Base-by-base conservation (phyloP, 2,113 vertebrate genomes). In the Shinisaurus crocodilurus region DNA sequence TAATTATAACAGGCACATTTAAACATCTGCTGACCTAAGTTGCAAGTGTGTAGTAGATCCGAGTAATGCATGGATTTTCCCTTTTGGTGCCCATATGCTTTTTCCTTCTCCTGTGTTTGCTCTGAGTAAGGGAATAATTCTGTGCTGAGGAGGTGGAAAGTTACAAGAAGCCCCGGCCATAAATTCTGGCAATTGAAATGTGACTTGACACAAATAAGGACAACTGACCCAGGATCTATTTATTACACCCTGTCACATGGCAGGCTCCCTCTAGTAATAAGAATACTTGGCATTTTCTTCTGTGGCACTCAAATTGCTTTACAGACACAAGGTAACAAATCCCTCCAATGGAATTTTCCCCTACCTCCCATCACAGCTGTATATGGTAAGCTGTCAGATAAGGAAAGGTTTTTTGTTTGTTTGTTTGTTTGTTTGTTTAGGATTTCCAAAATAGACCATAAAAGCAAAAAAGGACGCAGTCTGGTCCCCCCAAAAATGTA, bases 351-450 rank as follows among this genome's bases (percentile, higher is more conserved):
- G 57, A 85, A 77, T 85, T 90, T 90, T 54, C 82, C 88, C n/a
- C 34, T n/a, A 89, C 90, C 87, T 92, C 85, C 90, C 75, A 93
- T 91, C 90, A 57, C 83, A 89, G 86, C 65, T 86, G 90, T 91
- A 93, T 90, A 90, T 95, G 94, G 93, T 94, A 94, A 96, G 93
- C 87, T 85, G 87, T 92, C 94, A 95, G 94, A 95, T 94, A 93
- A 94, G 95, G 92, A 92, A 85, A 90, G 86, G 80, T 70, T 89
- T 95, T 95, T 94, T 93, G 91, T 93, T 57, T 43, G 93, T 94
- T 54, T 54, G 50, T 54, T n/a, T n/a, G n/a, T 54, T 54, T 6
- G 94, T 77, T 77, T 77, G 76, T 80, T 80, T 80, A 57, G 48
- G 72, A 88, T 91, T 92, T 6, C 88, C 90, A 93, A 94, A 89